Evolutionary conservation across 2,113 vertebrate genomes (phyloP), one percentile per base, ranked within the genome.

Genomic region (Phaethon lepturus): DNA sequence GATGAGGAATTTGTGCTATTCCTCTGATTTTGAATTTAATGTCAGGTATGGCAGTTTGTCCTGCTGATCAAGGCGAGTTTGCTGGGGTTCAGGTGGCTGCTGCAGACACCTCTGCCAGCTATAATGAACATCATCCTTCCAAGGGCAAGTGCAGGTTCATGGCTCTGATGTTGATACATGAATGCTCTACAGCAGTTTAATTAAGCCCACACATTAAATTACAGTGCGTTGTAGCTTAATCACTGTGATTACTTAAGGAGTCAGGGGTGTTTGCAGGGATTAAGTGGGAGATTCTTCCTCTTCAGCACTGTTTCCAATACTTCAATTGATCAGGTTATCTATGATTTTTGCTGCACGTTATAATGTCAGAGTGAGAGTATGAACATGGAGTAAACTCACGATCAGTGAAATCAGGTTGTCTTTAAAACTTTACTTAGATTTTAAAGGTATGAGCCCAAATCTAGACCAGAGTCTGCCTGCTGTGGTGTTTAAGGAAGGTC

Each of bases 201-300:
- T 89, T 96, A 67, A 81, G 68, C 40, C 58, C 76, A 56, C 47
- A 31, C 25, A 10, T 86, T 50, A 63, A 87, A 89, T 90, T 64
- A 67, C 77, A 82, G 59, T 4, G 40, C 52, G 45, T 15, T 83
- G 88, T 35, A 20, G 49, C 28, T 83, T 73, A 75, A 88, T 88
- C 81, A 59, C 67, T 50, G 33, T 71, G 78, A 72, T 80, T 52
- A 7, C 67, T 80, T n/a, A 28, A 38, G 67, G 81, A 91, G 87
- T 26, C 71, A 16, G 74, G 29, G 44, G 16, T 63, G 59, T 45
- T 86, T 89, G 58, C 52, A 81, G 24, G 59, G 83, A 64, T 75
- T 86, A 86, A 88, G 17, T 45, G 63, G 44, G 44, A 66, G 20
- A 33, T 35, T 44, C 45, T 53, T 67, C 62, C 55, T 82, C 69